These are phyloP conservation scores for Archocentrus centrarchus DNA, from an alignment of 2,113 vertebrate genomes.

Conservation along the genomic window DNA sequence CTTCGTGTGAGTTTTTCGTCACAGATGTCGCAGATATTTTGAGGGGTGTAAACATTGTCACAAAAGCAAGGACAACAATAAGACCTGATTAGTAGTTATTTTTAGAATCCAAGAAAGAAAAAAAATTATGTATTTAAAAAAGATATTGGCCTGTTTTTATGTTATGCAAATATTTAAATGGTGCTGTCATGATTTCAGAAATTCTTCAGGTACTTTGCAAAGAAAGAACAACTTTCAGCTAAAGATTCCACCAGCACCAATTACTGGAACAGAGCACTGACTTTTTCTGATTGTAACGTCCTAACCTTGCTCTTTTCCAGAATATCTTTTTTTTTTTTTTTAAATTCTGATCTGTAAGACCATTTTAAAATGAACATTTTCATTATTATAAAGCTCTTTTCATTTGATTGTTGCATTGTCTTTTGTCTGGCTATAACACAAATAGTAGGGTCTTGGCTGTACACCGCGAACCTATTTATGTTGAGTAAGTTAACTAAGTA, in stretches of 20 bases:
- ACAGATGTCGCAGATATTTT: constrained; percentile 23
- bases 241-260: constrained; percentile 67
- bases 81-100: not conserved
- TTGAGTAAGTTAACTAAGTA: constrained; percentile 6
- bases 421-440: constrained; percentile 44
- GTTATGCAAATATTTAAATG: constrained; percentile 51
- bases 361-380: constrained; percentile 70
- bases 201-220: constrained; percentile 66
- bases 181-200: constrained; percentile 53
- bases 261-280: constrained; percentile 29
- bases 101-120: not conserved
- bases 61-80: constrained; percentile 19
- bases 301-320: constrained; percentile 41
- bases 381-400: constrained; percentile 68
- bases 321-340: constrained; percentile 33
- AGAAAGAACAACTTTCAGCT: constrained; percentile 22
- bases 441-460: constrained; percentile 8
- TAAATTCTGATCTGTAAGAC: constrained; percentile 54
- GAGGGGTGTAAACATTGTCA: not conserved
- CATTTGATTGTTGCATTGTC: constrained; percentile 42
- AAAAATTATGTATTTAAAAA: not conserved
- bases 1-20: constrained; percentile 57
- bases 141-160: constrained; percentile 40
- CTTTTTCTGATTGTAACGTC: constrained; percentile 37
- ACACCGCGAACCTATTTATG: constrained; percentile 49